Base-by-base conservation (phyloP, 2,888 invertebrate genomes). In the Autographa gamma region DNA sequence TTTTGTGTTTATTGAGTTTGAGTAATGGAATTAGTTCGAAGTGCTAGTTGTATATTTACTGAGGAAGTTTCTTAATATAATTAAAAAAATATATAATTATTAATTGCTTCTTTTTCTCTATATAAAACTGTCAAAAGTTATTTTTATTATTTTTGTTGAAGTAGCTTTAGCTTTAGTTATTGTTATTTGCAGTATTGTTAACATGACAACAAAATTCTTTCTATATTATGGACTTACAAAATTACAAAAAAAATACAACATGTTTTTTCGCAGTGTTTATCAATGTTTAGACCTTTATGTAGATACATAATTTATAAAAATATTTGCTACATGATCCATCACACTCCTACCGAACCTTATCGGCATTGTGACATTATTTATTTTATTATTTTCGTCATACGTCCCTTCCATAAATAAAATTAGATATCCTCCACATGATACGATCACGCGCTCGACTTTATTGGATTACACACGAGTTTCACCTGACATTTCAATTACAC, bases 401-500 rank as follows among this genome's bases (percentile, higher is more conserved):
- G 54, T 13, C 56, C 59, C 61, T 58, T 41, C 59, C 54, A 25
- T 67, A 72, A 72, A 76, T 77, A 73, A 80, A 79, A 73, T 70
- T 82, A 54, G 56, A 60, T 63, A 61, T 66, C 60, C 60, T 65
- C 61, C 67, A 66, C 60, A 54, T 69, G 76, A 72, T 71, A 67
- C 76, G 78, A 82, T 85, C 76, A 76, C 74, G 75, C 66, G 66
- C 73, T 66, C 77, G 77, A 72, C 77, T 76, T 81, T 85, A 84
- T 85, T 80, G 78, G 78, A 84, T 86, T 80, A 80, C 66, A 68
- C 62, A 65, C 77, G 77, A 81, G 79, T 82, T 82, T 69, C 78
- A 83, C 80, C 76, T 81, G 83, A 83, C 85, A 82, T 82, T 85
- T 85, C 85, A 87, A 84, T 84, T 86, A 86, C 70, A 78, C 70